Evolutionary conservation across 2,113 vertebrate species (phyloP).

Genomic region (Petrocephalus zakoni): DNA sequence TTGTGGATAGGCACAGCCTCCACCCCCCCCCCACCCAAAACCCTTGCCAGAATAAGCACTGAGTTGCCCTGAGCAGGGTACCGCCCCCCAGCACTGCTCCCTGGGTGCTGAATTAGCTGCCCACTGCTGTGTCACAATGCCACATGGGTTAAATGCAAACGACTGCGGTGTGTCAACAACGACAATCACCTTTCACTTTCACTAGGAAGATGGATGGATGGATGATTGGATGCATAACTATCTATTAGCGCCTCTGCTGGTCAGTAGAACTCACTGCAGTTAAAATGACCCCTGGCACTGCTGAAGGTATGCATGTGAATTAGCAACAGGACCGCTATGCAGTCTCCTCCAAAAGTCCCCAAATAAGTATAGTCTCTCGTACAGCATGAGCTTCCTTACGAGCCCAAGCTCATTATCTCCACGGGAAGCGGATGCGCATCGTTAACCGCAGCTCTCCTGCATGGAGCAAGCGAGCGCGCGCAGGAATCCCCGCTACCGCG

Average conservation of each 20-base stretch:
- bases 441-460: background rate
- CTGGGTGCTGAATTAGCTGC: too few relatives aligned
- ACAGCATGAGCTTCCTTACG: background rate
- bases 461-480: background rate
- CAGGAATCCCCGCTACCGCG: background rate
- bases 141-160: too few relatives aligned
- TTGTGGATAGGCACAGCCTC: background rate
- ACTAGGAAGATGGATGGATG: background rate
- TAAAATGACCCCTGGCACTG: background rate
- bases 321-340: background rate
- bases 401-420: background rate
- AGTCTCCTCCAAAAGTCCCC: background rate
- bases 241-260: background rate
- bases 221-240: background rate
- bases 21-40: background rate
- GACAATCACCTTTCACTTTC: too few relatives aligned
- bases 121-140: too few relatives aligned
- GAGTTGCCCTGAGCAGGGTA: too few relatives aligned
- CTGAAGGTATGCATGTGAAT: background rate
- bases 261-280: background rate
- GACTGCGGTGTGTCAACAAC: too few relatives aligned
- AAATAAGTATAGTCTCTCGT: background rate
- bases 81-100: too few relatives aligned
- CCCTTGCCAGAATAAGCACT: background rate
- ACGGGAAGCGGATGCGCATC: background rate